phyloP scores from a whole-genome alignment of 2,113 vertebrate genomes.

The Pogona vitticeps region DNA sequence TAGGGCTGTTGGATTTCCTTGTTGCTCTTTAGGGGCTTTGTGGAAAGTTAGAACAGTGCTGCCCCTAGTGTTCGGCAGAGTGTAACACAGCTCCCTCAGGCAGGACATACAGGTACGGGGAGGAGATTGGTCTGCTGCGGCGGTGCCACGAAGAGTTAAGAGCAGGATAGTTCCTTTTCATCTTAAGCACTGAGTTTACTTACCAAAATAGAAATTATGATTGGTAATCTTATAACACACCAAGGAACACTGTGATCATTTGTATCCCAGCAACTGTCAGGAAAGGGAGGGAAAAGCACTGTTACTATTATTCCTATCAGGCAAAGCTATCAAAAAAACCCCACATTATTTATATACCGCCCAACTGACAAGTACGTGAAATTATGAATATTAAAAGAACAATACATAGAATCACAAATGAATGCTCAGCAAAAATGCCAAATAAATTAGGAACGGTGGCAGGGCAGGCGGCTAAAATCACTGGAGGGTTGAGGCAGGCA shows the following conservation, averaged over 20 bases:
- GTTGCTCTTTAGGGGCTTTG: no score
- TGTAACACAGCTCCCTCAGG: no score
- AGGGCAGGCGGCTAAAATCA: neutral
- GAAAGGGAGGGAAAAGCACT: constrained; percentile 20
- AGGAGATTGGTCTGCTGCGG: no score
- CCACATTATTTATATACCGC: neutral
- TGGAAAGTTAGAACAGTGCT: no score
- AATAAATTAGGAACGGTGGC: neutral
- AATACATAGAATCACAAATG: no score
- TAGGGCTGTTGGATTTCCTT: neutral
- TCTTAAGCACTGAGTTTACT: constrained; percentile 64
- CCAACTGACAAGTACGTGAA: no score
- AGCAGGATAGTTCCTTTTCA: neutral
- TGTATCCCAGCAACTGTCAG: constrained; percentile 82
- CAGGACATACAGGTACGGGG: no score
- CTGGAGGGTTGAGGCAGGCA: neutral
- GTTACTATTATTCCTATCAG: constrained; percentile 25
- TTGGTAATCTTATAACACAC: constrained; percentile 82
- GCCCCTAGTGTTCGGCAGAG: no score
- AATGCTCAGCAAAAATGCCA: neutral
- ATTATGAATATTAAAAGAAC: no score
- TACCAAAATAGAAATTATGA: constrained; percentile 82
- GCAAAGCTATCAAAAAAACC: constrained; percentile 15
- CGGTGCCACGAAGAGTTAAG: no score
- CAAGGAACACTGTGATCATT: constrained; percentile 78